These are phyloP conservation scores for Tenualosa ilisha DNA, from an alignment of 2,797 vertebrate species.

Conservation along the genomic window DNA sequence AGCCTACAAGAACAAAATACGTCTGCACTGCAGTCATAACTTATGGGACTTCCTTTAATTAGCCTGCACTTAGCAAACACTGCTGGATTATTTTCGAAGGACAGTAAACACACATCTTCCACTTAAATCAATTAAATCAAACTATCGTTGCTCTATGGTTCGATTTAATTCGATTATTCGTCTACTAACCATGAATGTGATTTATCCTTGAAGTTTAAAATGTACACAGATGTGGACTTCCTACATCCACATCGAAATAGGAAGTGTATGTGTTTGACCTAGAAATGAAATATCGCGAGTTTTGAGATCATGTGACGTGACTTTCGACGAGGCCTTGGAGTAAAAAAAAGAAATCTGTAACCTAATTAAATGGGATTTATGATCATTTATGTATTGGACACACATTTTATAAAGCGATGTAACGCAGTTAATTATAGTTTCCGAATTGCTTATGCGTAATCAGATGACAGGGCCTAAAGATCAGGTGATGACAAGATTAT, in stretches of 20 bases:
- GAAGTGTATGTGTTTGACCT: not conserved
- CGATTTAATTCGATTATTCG: not conserved
- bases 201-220: not conserved
- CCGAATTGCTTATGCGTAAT: too few species aligned
- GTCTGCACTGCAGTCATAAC: too few species aligned
- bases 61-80: not conserved
- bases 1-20: too few species aligned
- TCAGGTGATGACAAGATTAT: not conserved
- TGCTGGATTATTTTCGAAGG: not conserved
- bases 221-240: not conserved
- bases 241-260: conserved; percentile 4
- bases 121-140: not conserved
- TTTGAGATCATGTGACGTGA: conserved; percentile 10
- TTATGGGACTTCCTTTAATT: too few species aligned
- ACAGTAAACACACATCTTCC: too few species aligned
- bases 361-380: not conserved
- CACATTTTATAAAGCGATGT: not conserved
- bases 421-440: not conserved
- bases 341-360: not conserved
- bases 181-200: conserved; percentile 2
- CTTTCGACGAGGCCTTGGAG: not conserved
- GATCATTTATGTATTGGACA: not conserved
- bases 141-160: not conserved
- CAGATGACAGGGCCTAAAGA: too few species aligned
- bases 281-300: conserved; percentile 13